Conservation (phyloP, 2,888 invertebrate species). For the Pammene aurita region DNA sequence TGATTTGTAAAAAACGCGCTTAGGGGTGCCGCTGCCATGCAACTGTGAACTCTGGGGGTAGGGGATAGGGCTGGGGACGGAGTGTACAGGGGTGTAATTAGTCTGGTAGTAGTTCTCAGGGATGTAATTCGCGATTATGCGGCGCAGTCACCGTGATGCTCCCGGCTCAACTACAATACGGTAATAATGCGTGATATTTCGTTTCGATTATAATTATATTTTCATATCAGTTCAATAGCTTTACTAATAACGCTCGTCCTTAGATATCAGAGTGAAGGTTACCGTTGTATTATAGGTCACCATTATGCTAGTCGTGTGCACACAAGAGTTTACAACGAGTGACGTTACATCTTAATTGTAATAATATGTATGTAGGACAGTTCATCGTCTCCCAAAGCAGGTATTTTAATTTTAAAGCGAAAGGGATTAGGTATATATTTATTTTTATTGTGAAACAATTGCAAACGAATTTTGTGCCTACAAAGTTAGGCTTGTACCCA, state of each 20-base stretch:
- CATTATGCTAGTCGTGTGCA: too few species aligned
- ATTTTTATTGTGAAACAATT: too few species aligned
- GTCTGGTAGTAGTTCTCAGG: slow-evolving; percentile 47
- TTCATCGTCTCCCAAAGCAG: too few species aligned
- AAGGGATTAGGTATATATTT: too few species aligned
- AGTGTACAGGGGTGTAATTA: slow-evolving; percentile 47
- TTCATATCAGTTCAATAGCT: not conserved
- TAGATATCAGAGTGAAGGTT: too few species aligned
- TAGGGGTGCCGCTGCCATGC: slow-evolving; percentile 47
- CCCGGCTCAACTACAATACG: slow-evolving; percentile 46
- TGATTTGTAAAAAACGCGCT: slow-evolving; percentile 67
- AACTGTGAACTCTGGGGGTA: slow-evolving; percentile 42
- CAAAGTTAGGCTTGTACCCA: too few species aligned
- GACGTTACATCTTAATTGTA: too few species aligned
- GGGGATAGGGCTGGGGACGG: slow-evolving; percentile 43
- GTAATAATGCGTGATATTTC: slow-evolving; percentile 19
- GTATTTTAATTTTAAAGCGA: too few species aligned
- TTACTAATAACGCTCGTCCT: not conserved
- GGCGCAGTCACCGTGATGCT: slow-evolving; percentile 31
- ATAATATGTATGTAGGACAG: too few species aligned
- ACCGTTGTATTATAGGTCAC: too few species aligned
- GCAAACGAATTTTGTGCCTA: too few species aligned
- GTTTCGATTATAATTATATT: slow-evolving; percentile 5
- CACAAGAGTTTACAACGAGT: too few species aligned
- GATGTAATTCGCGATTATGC: slow-evolving; percentile 46